Evolutionary conservation across 1,140 invertebrate species (phyloP), one percentile per base, ranked within the genome.

Genomic region (Drosophila cardini): DNA sequence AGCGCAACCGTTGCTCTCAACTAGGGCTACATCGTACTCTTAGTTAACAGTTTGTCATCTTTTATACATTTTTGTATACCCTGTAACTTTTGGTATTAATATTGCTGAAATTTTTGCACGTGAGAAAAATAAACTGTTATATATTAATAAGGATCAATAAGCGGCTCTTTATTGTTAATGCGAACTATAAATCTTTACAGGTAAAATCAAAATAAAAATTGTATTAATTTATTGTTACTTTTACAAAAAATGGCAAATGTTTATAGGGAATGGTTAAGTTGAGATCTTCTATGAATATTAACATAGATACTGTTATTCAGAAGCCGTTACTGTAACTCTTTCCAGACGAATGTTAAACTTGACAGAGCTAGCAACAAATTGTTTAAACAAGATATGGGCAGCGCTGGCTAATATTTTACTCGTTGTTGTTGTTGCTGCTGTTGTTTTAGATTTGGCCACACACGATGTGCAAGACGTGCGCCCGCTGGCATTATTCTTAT

Each of bases 391-490:
- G 32, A 42, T 60, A 64, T 57, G 30, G 8, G 36, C 26, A 61
- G 30, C 48, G 60, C 30, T 64, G 60, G 53, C 43, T 71, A 71
- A 71, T 71, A 46, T 75, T 64, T 60, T 61, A 30, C 56, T 50
- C 21, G 21, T 3, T 21, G 1, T 2, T 26, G 21, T 26, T 26
- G 21, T 46, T 52, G 52, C 13, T 58, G 13, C 15, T 56, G 36
- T 46, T 60, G 46, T 42, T 57, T 60, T 48, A 53, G 55, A 46
- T 61, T 48, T 15, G 81, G 74, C 82, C 81, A 80, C 82, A 80
- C 82, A 86, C 76, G 61, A 46, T 42, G 15, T 30, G 30, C 57
- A 52, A 69, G 57, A 38, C 67, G 38, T 55, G 68, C 42, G 56
- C 40, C 65, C 68, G 68, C 53, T 45, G 72, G 58, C 67, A 38